A percentile compares a stretch with the other conserved stretches of the same genome.
Evolutionary conservation across 1,140 invertebrate genomes (phyloP).

Genomic region (Antheraea mylitta): DNA sequence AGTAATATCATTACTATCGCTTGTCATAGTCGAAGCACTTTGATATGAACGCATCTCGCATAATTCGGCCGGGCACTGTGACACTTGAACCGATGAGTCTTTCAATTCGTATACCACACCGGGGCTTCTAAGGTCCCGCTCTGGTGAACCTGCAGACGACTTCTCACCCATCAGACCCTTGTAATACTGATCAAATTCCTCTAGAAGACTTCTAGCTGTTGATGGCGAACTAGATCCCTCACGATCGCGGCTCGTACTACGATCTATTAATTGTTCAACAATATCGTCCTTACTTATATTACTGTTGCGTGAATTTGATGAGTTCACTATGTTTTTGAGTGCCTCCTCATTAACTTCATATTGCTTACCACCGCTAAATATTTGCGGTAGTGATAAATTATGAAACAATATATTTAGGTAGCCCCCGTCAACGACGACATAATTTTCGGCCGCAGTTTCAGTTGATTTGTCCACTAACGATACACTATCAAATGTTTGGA

Average conservation of each 20-base stretch:
- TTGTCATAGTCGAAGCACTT: constrained; percentile 20
- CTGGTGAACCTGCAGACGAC: constrained; percentile 16
- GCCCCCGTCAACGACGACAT: constrained; percentile 63
- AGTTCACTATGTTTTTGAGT: constrained; percentile 56
- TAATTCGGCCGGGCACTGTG: neutral
- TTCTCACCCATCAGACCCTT: constrained; percentile 48
- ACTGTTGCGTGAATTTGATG: constrained; percentile 42
- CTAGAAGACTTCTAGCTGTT: constrained; percentile 62
- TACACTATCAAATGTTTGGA: constrained; percentile 55
- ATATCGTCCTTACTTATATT: constrained; percentile 53
- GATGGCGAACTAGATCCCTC: constrained; percentile 51
- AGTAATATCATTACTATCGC: constrained; percentile 16
- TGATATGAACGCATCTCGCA: constrained; percentile 16
- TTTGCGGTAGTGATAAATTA: constrained; percentile 56
- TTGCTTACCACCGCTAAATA: constrained; percentile 63
- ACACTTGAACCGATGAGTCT: constrained; percentile 23
- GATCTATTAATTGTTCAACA: neutral
- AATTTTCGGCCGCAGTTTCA: constrained; percentile 53
- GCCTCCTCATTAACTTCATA: constrained; percentile 72
- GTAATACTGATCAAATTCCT: constrained; percentile 67
- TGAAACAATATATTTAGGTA: constrained; percentile 69
- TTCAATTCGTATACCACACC: constrained; percentile 22
- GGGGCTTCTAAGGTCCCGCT: constrained; percentile 13
- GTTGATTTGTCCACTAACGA: constrained; percentile 30
- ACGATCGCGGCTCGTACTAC: constrained; percentile 20